Conservation (phyloP, 2,113 vertebrate genomes). For the Jaculus jaculus region DNA sequence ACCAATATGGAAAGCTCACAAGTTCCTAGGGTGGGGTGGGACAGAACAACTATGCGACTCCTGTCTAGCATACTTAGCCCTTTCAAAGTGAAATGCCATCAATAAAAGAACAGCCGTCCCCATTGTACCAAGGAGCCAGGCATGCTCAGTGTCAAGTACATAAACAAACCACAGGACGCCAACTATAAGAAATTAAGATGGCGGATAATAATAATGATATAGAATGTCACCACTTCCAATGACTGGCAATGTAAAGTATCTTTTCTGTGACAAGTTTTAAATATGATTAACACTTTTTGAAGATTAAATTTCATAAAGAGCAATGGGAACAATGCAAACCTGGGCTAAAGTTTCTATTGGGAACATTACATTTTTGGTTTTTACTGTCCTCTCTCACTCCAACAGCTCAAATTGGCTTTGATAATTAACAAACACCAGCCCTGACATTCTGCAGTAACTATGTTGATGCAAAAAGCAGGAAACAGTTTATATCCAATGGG, state of each 20-base stretch:
- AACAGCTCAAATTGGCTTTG: constrained; percentile 26
- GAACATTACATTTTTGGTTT: constrained; percentile 20
- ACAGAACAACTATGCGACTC: background rate
- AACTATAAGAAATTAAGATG: background rate
- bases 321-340: background rate
- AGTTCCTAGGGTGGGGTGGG: background rate
- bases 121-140: background rate
- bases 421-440: constrained; percentile 56
- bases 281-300: background rate
- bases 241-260: background rate
- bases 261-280: constrained; percentile 13
- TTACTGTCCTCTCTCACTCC: background rate
- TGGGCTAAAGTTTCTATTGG: constrained; percentile 27
- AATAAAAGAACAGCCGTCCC: background rate
- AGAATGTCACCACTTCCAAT: background rate
- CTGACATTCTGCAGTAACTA: constrained; percentile 40
- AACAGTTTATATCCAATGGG: constrained; percentile 60
- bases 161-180: background rate
- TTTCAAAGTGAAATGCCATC: background rate
- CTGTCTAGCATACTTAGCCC: background rate
- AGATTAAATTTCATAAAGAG: constrained; percentile 38
- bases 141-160: background rate
- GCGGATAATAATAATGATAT: background rate
- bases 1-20: background rate
- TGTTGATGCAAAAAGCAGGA: constrained; percentile 62